These are phyloP conservation scores for Cromileptes altivelis DNA, from an alignment of 2,113 vertebrate species.

Conservation along the genomic window DNA sequence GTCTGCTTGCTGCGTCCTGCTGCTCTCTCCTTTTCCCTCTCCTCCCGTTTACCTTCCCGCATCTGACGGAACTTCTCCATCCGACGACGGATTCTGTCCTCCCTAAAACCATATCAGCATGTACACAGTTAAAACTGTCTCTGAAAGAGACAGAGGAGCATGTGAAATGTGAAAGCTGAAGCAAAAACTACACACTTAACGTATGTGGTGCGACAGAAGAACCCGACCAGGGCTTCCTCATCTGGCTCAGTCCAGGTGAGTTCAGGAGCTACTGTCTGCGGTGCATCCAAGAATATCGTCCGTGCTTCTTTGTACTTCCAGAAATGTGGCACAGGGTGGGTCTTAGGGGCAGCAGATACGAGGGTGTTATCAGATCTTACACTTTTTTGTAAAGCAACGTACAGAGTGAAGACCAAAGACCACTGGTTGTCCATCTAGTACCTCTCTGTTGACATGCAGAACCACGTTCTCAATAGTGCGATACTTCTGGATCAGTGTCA, in stretches of 20 bases:
- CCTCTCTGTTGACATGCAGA: constrained; percentile 80
- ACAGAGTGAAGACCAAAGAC: background rate
- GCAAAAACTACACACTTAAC: constrained; percentile 76
- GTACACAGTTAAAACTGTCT: background rate
- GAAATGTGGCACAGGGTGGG: constrained; percentile 77
- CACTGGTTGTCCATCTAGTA: constrained; percentile 35
- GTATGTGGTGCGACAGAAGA: constrained; percentile 76
- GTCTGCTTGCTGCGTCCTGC: constrained; percentile 69
- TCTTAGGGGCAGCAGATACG: constrained; percentile 55
- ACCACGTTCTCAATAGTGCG: constrained; percentile 84
- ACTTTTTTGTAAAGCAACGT: background rate
- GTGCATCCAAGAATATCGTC: constrained; percentile 80
- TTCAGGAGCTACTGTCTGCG: constrained; percentile 24
- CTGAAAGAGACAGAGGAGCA: background rate
- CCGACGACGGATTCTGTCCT: constrained; percentile 73
- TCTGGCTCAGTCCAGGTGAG: constrained; percentile 85
- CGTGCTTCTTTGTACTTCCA: constrained; percentile 85
- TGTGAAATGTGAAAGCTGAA: background rate
- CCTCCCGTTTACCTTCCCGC: constrained; percentile 56
- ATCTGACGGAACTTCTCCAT: constrained; percentile 79
- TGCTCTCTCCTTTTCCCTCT: constrained; percentile 69
- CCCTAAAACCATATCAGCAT: constrained; percentile 61
- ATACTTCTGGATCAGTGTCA: constrained; percentile 85
- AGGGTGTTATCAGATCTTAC: background rate
- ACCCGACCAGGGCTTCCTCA: constrained; percentile 82